These are phyloP conservation scores for Mustela lutreola DNA, from an alignment of 2,113 vertebrate species.

Conservation along the genomic window DNA sequence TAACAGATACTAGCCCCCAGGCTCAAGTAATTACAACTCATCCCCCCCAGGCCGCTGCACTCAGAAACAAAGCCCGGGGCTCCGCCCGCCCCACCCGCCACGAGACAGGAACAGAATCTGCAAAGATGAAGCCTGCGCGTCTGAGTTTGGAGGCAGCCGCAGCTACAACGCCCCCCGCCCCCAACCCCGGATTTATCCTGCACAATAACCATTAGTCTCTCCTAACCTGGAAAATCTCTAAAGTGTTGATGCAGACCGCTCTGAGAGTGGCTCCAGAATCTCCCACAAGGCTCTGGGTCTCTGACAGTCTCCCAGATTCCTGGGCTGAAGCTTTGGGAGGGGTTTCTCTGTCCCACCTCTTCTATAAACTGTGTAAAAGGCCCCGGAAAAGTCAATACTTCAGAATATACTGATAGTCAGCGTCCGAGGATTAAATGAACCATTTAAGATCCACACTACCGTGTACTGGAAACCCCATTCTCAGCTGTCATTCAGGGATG, in stretches of 20 bases:
- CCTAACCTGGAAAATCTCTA: not conserved
- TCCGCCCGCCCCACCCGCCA: not conserved
- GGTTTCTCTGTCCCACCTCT: not conserved
- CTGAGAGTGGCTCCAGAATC: not conserved
- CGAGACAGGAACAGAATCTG: not conserved
- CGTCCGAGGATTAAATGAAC: not conserved
- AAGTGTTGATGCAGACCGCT: not conserved
- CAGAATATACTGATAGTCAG: not conserved
- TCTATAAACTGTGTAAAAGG: not conserved
- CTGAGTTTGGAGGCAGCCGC: not conserved
- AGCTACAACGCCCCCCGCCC: fast-evolving
- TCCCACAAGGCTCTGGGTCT: not conserved
- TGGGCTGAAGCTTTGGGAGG: not conserved
- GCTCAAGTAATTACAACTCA: not conserved
- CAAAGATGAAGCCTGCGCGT: not conserved
- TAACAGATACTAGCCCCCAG: not conserved
- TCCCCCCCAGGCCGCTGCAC: no score
- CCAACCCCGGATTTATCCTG: not conserved
- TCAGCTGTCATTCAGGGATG: not conserved
- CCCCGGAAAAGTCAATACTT: not conserved
- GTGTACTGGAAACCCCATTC: not conserved
- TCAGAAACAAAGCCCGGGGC: not conserved
- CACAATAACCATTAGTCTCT: not conserved
- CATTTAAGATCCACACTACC: not conserved
- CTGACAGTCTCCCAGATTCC: not conserved